phyloP scores from a whole-genome alignment of 2,113 vertebrate genomes.

The Phalacrocorax aristotelis region DNA sequence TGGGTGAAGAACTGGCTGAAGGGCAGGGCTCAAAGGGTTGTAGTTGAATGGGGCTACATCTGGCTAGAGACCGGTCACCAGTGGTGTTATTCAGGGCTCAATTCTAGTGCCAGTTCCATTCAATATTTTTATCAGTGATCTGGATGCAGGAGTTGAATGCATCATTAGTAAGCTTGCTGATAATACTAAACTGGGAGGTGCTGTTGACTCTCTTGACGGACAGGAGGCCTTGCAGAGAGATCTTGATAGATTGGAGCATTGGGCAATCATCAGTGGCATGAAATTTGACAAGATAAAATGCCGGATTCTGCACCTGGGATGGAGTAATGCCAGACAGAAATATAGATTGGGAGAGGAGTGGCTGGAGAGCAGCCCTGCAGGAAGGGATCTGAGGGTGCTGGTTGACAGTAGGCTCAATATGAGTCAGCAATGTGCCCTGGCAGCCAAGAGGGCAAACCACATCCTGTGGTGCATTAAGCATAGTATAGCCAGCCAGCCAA shows the following conservation, averaged over 20 bases:
- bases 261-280: background rate
- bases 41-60: no score
- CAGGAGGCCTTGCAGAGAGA: background rate
- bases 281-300: background rate
- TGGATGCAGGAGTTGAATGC: background rate
- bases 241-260: background rate
- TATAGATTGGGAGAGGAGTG: background rate
- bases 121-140: background rate
- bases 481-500: no score
- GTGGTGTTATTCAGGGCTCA: no score
- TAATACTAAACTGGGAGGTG: background rate
- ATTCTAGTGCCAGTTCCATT: no score
- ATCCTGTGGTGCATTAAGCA: background rate
- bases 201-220: background rate
- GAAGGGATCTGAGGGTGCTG: background rate
- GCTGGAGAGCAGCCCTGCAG: background rate
- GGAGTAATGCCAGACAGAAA: background rate
- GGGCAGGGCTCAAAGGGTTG: no score
- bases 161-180: background rate
- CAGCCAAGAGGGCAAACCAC: background rate
- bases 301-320: background rate
- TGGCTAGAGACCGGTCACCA: no score
- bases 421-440: background rate
- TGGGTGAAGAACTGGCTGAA: no score
- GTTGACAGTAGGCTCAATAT: background rate